Evolutionary conservation across 2,888 invertebrate species (phyloP).

Genomic region (Steinernema hermaphroditum): DNA sequence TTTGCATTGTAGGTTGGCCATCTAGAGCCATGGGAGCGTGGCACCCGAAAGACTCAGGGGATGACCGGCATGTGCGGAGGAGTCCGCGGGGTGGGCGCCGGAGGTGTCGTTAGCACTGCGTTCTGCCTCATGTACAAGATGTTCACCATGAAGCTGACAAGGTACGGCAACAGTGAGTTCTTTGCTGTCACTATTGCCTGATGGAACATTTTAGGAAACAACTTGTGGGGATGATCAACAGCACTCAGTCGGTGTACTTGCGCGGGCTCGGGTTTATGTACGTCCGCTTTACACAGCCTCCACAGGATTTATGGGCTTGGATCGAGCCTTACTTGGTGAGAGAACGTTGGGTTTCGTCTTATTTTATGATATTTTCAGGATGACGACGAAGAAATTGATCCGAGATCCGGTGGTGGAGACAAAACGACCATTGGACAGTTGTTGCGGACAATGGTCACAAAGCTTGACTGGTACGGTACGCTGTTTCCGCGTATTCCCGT

Average conservation of each 20-base stretch:
- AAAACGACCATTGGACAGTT: constrained; percentile 83
- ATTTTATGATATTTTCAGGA: constrained; percentile 48
- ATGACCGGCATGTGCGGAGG: constrained; percentile 99
- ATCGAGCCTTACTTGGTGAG: constrained; percentile 84
- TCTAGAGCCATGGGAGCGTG: constrained; percentile 98
- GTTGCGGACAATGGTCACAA: constrained; percentile 57
- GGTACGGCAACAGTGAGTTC: constrained; percentile 40
- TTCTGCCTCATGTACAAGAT: constrained; percentile 97
- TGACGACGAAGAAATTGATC: constrained; percentile 77
- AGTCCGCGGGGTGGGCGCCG: constrained; percentile 96
- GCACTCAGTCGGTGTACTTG: constrained; percentile 94
- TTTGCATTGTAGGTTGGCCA: constrained; percentile 75
- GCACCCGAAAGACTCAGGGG: constrained; percentile 86
- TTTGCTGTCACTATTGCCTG: neutral
- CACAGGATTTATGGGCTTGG: constrained; percentile 93
- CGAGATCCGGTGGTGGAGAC: constrained; percentile 95
- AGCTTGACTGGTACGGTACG: constrained; percentile 98
- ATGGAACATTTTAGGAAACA: constrained; percentile 76
- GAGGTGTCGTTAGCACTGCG: constrained; percentile 98
- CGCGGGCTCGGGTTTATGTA: constrained; percentile 80
- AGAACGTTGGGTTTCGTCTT: neutral
- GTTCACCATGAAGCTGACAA: constrained; percentile 91
- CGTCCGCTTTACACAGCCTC: constrained; percentile 87
- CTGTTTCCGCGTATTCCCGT: constrained; percentile 97
- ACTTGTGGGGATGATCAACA: constrained; percentile 89